Conservation (phyloP, 2,797 vertebrate species). For the Clamator glandarius region DNA sequence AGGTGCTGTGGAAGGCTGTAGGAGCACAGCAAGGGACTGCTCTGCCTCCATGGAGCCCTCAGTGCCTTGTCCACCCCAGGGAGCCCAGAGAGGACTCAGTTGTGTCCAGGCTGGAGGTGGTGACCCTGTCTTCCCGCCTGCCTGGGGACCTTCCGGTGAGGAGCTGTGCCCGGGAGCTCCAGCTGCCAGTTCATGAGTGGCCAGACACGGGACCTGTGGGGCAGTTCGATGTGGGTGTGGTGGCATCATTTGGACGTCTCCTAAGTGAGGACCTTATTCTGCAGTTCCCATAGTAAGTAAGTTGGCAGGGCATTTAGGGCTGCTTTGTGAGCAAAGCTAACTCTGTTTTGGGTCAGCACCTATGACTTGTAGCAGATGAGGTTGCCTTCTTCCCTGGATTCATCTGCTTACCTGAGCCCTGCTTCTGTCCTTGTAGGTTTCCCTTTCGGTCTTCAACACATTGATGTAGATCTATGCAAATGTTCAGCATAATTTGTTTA, state of each 20-base stretch:
- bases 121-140: constrained; percentile 78
- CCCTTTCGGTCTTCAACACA: background rate
- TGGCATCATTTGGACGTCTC: constrained; percentile 93
- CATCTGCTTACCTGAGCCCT: background rate
- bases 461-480: background rate
- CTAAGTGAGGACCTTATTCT: constrained; percentile 87
- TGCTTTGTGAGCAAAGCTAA: fast-evolving
- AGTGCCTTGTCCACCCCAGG: background rate
- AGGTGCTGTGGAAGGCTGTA: too few relatives aligned
- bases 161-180: constrained; percentile 81
- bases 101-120: constrained; percentile 88
- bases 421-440: fast-evolving
- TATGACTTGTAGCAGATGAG: background rate
- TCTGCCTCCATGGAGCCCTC: background rate
- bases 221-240: constrained; percentile 90
- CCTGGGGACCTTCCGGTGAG: constrained; percentile 80
- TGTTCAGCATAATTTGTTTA: background rate
- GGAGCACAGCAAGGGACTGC: background rate
- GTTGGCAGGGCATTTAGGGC: fast-evolving
- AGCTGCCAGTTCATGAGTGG: constrained; percentile 85
- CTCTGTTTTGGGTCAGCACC: fast-evolving
- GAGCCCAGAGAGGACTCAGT: constrained; percentile 23
- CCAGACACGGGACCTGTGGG: constrained; percentile 76
- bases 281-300: constrained; percentile 90
- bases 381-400: background rate